A percentile compares a stretch with the other conserved stretches of the same genome.
phyloP scores from a whole-genome alignment of 2,888 invertebrate species.

The Craniophora ligustri region DNA sequence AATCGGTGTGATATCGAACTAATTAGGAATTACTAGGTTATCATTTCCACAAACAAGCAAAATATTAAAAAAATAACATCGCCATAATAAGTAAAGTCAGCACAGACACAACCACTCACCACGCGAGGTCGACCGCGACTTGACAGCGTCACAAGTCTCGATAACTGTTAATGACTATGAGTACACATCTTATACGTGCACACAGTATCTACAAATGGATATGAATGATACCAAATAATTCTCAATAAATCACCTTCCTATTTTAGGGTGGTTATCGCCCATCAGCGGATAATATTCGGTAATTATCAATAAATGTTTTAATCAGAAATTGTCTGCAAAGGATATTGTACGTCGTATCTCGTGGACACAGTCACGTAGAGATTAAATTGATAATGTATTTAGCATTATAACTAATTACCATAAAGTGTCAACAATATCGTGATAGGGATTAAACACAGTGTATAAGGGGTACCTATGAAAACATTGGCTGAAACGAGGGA shows the following conservation, averaged over 20 bases:
- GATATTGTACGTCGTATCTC: conserved; percentile 47
- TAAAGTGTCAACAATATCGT: conserved; percentile 25
- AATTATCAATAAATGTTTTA: conserved; percentile 28
- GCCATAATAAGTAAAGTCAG: background rate
- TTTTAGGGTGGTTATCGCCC: conserved; percentile 22
- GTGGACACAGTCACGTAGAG: conserved; percentile 73
- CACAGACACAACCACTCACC: conserved; percentile 37
- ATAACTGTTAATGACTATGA: conserved; percentile 15
- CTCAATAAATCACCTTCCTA: conserved; percentile 1
- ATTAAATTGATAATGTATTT: conserved; percentile 65
- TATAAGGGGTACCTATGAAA: too few relatives aligned
- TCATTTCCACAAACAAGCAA: background rate
- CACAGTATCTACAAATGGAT: conserved; percentile 19
- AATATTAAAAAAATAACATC: background rate
- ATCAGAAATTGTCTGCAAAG: conserved; percentile 12
- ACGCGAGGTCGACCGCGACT: conserved; percentile 14
- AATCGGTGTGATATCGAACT: too few relatives aligned
- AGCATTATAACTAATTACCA: conserved; percentile 40
- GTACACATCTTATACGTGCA: conserved; percentile 36
- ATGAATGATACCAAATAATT: conserved; percentile 35
- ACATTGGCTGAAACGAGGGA: too few relatives aligned
- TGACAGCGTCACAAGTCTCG: background rate
- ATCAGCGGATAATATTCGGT: conserved; percentile 15
- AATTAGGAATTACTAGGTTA: background rate
- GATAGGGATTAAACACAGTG: conserved; percentile 17